Percentiles rank a stretch among this genome's conserved stretches.
Conservation (phyloP, 2,113 vertebrate species). For the Toxotes chatareus region DNA sequence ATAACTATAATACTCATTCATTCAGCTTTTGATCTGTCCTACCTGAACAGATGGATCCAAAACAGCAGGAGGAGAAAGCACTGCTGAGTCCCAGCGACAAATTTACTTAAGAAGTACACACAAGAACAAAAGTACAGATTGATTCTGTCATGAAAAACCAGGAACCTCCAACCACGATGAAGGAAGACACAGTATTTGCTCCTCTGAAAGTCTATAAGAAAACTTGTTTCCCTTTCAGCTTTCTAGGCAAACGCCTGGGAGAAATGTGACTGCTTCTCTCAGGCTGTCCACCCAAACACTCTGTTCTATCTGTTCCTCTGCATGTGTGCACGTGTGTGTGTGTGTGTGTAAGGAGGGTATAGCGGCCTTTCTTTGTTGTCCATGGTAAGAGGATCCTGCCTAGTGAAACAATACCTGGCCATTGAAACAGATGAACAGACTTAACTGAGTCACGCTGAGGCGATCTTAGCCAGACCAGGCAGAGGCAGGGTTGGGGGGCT, state of each 20-base stretch:
- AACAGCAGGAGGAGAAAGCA: slow-evolving; percentile 25
- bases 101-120: slow-evolving; percentile 5
- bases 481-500: neutral
- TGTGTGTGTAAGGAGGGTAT: neutral
- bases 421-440: slow-evolving; percentile 73
- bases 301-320: slow-evolving; percentile 37
- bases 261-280: slow-evolving; percentile 60
- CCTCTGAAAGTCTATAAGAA: slow-evolving; percentile 22
- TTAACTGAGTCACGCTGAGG: slow-evolving; percentile 63
- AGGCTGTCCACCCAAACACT: slow-evolving; percentile 41
- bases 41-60: slow-evolving; percentile 63
- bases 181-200: neutral
- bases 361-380: slow-evolving; percentile 71
- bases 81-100: slow-evolving; percentile 30
- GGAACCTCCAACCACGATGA: slow-evolving; percentile 14
- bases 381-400: slow-evolving; percentile 76
- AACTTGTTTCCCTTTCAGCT: slow-evolving; percentile 48
- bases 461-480: slow-evolving; percentile 52
- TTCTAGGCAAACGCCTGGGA: slow-evolving; percentile 41
- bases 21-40: slow-evolving; percentile 50
- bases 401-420: slow-evolving; percentile 77
- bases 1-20: neutral
- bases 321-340: slow-evolving; percentile 27
- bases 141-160: slow-evolving; percentile 14
- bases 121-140: neutral